Percentiles rank a stretch among this genome's conserved stretches.
phyloP scores from a whole-genome alignment of 2,888 invertebrate genomes.

The Microplitis deprimator region DNA sequence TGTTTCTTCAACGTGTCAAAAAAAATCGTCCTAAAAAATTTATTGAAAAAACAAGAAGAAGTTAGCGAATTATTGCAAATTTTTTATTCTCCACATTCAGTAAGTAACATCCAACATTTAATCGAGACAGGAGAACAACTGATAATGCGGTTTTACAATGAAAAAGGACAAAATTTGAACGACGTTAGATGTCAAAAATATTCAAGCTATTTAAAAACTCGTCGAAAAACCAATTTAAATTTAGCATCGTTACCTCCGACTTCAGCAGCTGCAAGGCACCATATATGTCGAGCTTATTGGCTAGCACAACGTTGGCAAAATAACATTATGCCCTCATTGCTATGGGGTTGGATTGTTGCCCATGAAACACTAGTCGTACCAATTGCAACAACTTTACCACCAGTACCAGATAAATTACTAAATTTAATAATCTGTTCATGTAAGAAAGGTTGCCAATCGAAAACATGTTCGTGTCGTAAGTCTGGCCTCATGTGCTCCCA shows the following conservation, averaged over 20 bases:
- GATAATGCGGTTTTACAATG: conserved; percentile 25
- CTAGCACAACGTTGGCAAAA: conserved; percentile 27
- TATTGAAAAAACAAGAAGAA: conserved; percentile 13
- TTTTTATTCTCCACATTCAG: background rate
- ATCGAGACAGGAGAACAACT: conserved; percentile 20
- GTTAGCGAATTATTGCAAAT: background rate
- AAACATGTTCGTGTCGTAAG: conserved; percentile 2
- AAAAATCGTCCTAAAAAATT: conserved; percentile 1
- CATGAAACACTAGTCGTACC: background rate
- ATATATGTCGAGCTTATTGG: conserved; percentile 21
- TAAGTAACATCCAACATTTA: background rate
- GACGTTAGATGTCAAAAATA: conserved; percentile 22
- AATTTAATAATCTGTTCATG: conserved; percentile 12
- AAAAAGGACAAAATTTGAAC: conserved; percentile 10
- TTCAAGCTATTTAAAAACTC: background rate
- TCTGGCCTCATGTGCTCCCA: conserved; percentile 4
- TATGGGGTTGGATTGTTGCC: conserved; percentile 21
- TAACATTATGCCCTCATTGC: conserved; percentile 8
- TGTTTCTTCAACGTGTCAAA: background rate
- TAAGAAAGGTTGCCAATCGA: conserved; percentile 1
- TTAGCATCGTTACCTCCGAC: conserved; percentile 19
- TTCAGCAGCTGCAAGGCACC: conserved; percentile 15
- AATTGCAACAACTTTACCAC: conserved; percentile 17
- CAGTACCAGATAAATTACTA: conserved; percentile 28
- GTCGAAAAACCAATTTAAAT: conserved; percentile 1